Percentiles rank a stretch among this genome's conserved stretches.
phyloP scores from a whole-genome alignment of 2,113 vertebrate genomes.

The Probosciger aterrimus region DNA sequence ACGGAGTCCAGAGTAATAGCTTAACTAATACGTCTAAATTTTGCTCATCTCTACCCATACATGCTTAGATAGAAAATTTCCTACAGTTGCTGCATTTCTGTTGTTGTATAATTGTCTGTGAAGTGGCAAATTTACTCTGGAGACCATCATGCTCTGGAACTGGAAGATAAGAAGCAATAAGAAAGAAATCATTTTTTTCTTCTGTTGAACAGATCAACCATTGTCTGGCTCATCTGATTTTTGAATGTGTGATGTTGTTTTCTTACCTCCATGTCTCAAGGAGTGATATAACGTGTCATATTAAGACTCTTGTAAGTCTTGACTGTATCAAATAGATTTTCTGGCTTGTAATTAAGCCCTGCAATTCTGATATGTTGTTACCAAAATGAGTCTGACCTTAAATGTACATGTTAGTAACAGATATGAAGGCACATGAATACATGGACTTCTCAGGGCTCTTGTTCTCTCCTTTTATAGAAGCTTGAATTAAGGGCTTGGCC shows the following conservation, averaged over 20 bases:
- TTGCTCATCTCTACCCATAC: not conserved
- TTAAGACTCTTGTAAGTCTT: not conserved
- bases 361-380: not conserved
- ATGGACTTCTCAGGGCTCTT: not conserved
- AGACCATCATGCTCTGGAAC: rapidly evolving
- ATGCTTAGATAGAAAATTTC: not conserved
- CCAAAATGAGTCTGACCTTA: not conserved
- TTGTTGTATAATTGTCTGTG: not conserved
- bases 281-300: not conserved
- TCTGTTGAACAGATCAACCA: not conserved
- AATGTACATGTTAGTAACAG: not conserved
- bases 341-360: not conserved
- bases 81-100: not conserved
- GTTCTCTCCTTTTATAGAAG: not conserved
- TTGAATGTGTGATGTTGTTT: not conserved
- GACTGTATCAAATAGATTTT: not conserved
- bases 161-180: not conserved
- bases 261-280: not conserved
- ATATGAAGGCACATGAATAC: not conserved
- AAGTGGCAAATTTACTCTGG: not conserved
- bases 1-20: not conserved
- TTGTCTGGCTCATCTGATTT: not conserved
- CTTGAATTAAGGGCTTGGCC: not conserved
- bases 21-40: not conserved
- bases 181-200: not conserved